These are phyloP conservation scores for Turdus rufiventris DNA, from an alignment of 2,113 vertebrate genomes.

Conservation along the genomic window DNA sequence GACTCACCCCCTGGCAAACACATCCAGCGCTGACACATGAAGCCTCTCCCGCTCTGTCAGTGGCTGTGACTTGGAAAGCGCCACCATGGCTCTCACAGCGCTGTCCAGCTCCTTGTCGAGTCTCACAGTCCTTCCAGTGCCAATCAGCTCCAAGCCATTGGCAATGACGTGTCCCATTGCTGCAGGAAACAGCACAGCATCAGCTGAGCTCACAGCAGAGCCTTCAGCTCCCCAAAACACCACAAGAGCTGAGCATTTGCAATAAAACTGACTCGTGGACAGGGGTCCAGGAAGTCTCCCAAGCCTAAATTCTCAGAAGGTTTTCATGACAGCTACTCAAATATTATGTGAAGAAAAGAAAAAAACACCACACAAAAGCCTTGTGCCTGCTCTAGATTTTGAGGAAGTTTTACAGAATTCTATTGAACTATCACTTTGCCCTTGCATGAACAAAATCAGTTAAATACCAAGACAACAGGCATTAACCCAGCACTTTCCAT, in stretches of 20 bases:
- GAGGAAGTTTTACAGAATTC: background rate
- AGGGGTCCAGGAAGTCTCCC: background rate
- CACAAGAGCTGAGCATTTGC: background rate
- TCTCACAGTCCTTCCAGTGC: slow-evolving; percentile 73
- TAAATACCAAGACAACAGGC: background rate
- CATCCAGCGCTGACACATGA: slow-evolving; percentile 82
- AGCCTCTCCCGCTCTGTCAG: slow-evolving; percentile 82
- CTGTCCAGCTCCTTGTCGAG: slow-evolving; percentile 76
- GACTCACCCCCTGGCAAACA: slow-evolving; percentile 86
- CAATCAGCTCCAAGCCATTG: slow-evolving; percentile 83
- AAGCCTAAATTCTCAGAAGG: background rate
- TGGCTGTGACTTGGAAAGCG: slow-evolving; percentile 72
- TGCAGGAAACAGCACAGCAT: slow-evolving; percentile 19
- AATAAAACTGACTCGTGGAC: background rate
- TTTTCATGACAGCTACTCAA: background rate
- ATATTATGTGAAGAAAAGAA: background rate
- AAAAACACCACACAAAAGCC: background rate
- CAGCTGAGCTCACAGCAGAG: background rate
- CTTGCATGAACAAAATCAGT: background rate
- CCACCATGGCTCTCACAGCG: slow-evolving; percentile 75
- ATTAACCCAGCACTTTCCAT: background rate
- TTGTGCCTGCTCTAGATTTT: background rate
- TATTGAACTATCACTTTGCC: background rate
- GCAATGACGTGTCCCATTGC: slow-evolving; percentile 89
- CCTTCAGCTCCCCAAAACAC: background rate